Evolutionary conservation across 2,113 vertebrate species (phyloP).

Genomic region (Paratilapia polleni): DNA sequence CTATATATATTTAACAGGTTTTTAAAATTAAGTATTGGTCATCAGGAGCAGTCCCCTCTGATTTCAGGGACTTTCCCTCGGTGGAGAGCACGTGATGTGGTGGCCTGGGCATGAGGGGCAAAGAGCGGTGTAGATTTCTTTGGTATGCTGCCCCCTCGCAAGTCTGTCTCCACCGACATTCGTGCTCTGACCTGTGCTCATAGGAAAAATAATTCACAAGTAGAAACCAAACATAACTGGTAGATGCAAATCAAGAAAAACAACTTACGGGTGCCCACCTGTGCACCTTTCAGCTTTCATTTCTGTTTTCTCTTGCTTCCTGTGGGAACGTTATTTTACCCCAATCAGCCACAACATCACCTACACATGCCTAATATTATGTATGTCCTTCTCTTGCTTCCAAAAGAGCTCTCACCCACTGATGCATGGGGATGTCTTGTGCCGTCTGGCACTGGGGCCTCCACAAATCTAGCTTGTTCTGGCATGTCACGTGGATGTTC

Average conservation of each 20-base stretch:
- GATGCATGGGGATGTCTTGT: too few species aligned
- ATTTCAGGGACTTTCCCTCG: conserved; percentile 76
- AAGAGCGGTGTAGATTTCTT: conserved; percentile 70
- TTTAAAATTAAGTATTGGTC: conserved; percentile 37
- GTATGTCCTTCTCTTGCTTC: not conserved
- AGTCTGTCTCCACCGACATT: conserved; percentile 26
- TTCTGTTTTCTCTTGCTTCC: not conserved
- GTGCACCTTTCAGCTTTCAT: not conserved
- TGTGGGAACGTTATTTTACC: not conserved
- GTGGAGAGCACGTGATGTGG: conserved; percentile 51
- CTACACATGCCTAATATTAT: not conserved
- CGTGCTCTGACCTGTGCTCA: not conserved
- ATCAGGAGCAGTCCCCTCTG: conserved; percentile 33
- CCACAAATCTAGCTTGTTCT: too few species aligned
- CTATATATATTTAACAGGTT: not conserved
- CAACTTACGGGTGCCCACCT: not conserved
- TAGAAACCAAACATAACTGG: not conserved
- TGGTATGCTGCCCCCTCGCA: conserved; percentile 54
- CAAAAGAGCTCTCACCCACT: too few species aligned
- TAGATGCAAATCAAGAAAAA: not conserved
- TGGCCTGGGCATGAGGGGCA: conserved; percentile 40
- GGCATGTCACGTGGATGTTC: not conserved
- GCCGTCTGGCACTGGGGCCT: too few species aligned
- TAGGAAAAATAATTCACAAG: conserved; percentile 31
- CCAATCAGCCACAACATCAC: not conserved